Evolutionary conservation across 2,888 invertebrate species (phyloP), one percentile per base, ranked within the genome.

Genomic region (Phrixothrix hirtus): DNA sequence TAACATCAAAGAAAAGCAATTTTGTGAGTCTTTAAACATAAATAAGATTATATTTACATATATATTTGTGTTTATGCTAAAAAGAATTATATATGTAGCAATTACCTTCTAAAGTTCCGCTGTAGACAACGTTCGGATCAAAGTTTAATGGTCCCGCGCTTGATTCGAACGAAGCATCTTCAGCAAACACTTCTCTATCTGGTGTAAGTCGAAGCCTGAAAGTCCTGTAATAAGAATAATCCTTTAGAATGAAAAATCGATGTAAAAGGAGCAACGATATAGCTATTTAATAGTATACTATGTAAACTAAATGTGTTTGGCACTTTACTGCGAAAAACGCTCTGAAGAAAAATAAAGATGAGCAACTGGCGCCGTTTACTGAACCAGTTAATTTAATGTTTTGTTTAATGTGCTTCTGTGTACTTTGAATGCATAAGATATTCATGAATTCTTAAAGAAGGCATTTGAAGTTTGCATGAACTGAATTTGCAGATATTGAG

Each of bases 31-130:
- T n/a, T n/a, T n/a, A n/a, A n/a, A n/a, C n/a, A n/a, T n/a, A n/a
- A n/a, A n/a, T n/a, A n/a, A n/a, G n/a, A n/a, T n/a, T n/a, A n/a
- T n/a, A n/a, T n/a, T n/a, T n/a, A n/a, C n/a, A n/a, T n/a, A n/a
- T n/a, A n/a, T n/a, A n/a, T n/a, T n/a, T n/a, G n/a, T n/a, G n/a
- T n/a, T n/a, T n/a, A n/a, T n/a, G n/a, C 5, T 7, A 34, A 34
- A 15, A 15, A 13, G 9, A 32, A 11, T 32, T 32, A 6, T 32
- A 5, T 13, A 11, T 10, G 9, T 4, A 32, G 12, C 5, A 41
- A 71, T 75, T 75, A 89, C 91, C 91, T 83, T 89, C 88, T 58
- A 92, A 79, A 62, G 83, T 83, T 60, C 93, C 93, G 32, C 83
- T 83, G 75, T 91, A 90, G 62, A 87, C 85, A 62, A 85, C 83